Percentiles rank a stretch among this genome's conserved stretches.
Conservation (phyloP, 2,888 invertebrate genomes). For the Hyposoter dolosus region DNA sequence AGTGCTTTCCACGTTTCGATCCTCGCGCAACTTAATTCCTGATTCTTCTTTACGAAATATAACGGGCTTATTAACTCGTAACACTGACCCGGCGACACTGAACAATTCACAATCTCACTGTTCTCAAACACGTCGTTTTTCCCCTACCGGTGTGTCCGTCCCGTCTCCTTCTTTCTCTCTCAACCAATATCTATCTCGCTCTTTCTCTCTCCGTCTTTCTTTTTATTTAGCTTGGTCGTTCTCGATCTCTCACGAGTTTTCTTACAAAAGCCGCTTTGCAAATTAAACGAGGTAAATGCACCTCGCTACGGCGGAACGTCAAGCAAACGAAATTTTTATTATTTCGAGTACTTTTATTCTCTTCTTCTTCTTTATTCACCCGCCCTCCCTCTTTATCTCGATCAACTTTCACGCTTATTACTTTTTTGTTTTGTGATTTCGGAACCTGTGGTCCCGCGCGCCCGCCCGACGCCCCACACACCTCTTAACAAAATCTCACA, state of each 20-base stretch:
- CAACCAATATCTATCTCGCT: constrained; percentile 35
- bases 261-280: constrained; percentile 26
- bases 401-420: constrained; percentile 5
- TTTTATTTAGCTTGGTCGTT: constrained; percentile 42
- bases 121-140: constrained; percentile 65
- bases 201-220: constrained; percentile 21
- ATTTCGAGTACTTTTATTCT: constrained; percentile 7
- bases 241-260: constrained; percentile 35
- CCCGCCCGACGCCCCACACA: constrained; percentile 77
- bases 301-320: constrained; percentile 46
- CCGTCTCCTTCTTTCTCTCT: constrained; percentile 41
- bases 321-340: constrained; percentile 12
- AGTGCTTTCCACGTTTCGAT: constrained; percentile 6
- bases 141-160: constrained; percentile 56
- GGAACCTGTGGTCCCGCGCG: constrained; percentile 78
- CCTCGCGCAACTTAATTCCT: constrained; percentile 46
- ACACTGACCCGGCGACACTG: constrained; percentile 69
- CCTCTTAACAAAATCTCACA: constrained; percentile 73
- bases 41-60: constrained; percentile 40
- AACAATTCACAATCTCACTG: constrained; percentile 68
- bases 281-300: constrained; percentile 43
- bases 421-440: constrained; percentile 55
- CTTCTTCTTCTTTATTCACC: not conserved
- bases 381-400: not conserved
- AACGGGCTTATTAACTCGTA: constrained; percentile 53